These are phyloP conservation scores for Thelaira solivaga DNA, from an alignment of 2,888 invertebrate genomes.

Conservation along the genomic window DNA sequence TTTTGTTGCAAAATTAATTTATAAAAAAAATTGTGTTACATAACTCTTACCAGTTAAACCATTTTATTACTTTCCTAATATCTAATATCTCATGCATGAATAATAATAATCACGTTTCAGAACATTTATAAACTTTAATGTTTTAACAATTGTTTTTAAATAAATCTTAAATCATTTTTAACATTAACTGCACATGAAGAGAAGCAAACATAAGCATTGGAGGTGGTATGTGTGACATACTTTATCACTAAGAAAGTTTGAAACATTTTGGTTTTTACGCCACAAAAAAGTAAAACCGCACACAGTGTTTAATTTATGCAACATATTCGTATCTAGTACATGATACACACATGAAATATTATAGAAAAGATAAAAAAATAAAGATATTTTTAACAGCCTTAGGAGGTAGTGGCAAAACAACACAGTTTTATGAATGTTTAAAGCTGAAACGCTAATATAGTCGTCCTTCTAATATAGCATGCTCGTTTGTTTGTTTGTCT, in stretches of 20 bases:
- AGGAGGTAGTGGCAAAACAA: conserved; percentile 1
- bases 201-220: no score
- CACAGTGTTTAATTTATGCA: not conserved
- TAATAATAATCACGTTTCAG: conserved; percentile 26
- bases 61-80: conserved; percentile 16
- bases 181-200: not conserved
- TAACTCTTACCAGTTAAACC: not conserved
- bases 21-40: no score
- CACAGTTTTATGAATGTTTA: not conserved
- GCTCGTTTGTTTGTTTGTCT: not conserved
- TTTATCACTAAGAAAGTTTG: conserved; percentile 53
- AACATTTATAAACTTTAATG: conserved; percentile 44
- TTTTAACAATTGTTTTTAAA: conserved; percentile 56
- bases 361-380: conserved; percentile 49
- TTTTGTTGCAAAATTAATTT: no score
- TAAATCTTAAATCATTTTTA: conserved; percentile 50
- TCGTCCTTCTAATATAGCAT: not conserved
- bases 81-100: conserved; percentile 27
- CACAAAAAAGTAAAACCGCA: conserved; percentile 13
- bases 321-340: conserved; percentile 13
- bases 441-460: conserved; percentile 29
- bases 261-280: conserved; percentile 3
- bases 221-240: conserved; percentile 34
- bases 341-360: conserved; percentile 49
- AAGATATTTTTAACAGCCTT: conserved; percentile 47